These are phyloP conservation scores for Decapterus maruadsi DNA, from an alignment of 2,797 vertebrate species.

Conservation along the genomic window DNA sequence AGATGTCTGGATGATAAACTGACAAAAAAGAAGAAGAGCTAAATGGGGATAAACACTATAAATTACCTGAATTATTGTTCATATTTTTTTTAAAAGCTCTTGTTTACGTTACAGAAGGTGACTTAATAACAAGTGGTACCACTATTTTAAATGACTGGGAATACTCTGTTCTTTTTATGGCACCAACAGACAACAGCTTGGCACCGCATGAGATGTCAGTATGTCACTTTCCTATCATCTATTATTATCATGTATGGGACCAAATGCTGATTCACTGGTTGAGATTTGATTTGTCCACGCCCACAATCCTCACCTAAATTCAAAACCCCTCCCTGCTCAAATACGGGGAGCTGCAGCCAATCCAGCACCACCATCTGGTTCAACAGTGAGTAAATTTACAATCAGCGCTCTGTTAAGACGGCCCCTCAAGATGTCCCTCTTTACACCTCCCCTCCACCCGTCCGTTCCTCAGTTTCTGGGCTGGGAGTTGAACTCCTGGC, in stretches of 20 bases:
- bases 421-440: slow-evolving; percentile 16
- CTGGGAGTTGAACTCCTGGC: slow-evolving; percentile 97
- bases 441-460: not conserved
- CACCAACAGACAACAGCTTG: slow-evolving; percentile 17
- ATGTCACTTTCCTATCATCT: slow-evolving; percentile 24
- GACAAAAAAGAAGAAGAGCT: not conserved
- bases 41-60: not conserved
- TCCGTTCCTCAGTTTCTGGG: slow-evolving; percentile 90
- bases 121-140: not conserved
- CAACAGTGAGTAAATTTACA: slow-evolving; percentile 62
- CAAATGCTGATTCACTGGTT: slow-evolving; percentile 26
- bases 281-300: slow-evolving; percentile 28
- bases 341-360: slow-evolving; percentile 55
- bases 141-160: slow-evolving; percentile 26
- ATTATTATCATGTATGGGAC: slow-evolving; percentile 24
- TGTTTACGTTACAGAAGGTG: slow-evolving; percentile 18
- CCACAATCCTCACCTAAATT: slow-evolving; percentile 44
- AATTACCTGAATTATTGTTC: not conserved
- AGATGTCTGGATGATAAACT: not conserved
- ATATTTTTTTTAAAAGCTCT: not conserved
- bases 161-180: slow-evolving; percentile 34
- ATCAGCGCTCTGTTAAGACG: slow-evolving; percentile 44
- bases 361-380: slow-evolving; percentile 57
- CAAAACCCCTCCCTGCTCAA: slow-evolving; percentile 45
- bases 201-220: slow-evolving; percentile 15